Percentiles rank a stretch among this genome's conserved stretches.
Conservation (phyloP, 1,140 invertebrate genomes). For the Drosophila pseudoobscura region DNA sequence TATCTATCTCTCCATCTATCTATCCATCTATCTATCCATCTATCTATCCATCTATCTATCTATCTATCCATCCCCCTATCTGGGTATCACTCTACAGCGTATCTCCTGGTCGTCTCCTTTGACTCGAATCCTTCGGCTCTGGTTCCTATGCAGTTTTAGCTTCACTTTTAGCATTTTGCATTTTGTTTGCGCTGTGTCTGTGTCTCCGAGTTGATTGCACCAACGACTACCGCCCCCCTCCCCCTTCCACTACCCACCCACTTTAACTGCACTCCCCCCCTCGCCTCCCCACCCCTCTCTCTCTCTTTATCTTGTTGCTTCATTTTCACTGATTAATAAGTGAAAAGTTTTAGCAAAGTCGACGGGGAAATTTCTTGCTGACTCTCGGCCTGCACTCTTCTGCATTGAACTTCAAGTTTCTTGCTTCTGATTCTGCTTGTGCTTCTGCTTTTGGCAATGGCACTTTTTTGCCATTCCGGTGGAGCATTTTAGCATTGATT, state of each 20-base stretch:
- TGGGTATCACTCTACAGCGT: background rate
- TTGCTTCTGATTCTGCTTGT: background rate
- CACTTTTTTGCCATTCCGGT: slow-evolving; percentile 40
- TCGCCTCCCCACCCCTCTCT: too few species aligned
- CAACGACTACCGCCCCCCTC: slow-evolving; percentile 25
- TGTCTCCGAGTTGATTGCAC: slow-evolving; percentile 73
- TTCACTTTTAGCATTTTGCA: slow-evolving; percentile 66
- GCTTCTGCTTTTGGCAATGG: slow-evolving; percentile 44
- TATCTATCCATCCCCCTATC: too few species aligned
- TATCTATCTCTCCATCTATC: too few species aligned
- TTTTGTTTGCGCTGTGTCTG: slow-evolving; percentile 71
- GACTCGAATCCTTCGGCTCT: background rate
- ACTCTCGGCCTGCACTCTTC: slow-evolving; percentile 28
- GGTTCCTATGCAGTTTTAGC: slow-evolving; percentile 57
- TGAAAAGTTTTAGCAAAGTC: slow-evolving; percentile 47
- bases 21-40: too few species aligned
- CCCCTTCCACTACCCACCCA: background rate
- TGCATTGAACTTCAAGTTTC: slow-evolving; percentile 38
- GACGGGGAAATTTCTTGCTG: slow-evolving; percentile 48
- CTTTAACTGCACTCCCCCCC: slow-evolving; percentile 16
- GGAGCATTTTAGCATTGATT: slow-evolving; percentile 58
- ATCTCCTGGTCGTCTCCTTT: background rate
- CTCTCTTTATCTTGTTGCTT: slow-evolving; percentile 62
- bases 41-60: too few species aligned
- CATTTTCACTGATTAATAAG: slow-evolving; percentile 68